Base-by-base conservation (phyloP, 2,888 invertebrate species). In the Gymnocheta viridis region DNA sequence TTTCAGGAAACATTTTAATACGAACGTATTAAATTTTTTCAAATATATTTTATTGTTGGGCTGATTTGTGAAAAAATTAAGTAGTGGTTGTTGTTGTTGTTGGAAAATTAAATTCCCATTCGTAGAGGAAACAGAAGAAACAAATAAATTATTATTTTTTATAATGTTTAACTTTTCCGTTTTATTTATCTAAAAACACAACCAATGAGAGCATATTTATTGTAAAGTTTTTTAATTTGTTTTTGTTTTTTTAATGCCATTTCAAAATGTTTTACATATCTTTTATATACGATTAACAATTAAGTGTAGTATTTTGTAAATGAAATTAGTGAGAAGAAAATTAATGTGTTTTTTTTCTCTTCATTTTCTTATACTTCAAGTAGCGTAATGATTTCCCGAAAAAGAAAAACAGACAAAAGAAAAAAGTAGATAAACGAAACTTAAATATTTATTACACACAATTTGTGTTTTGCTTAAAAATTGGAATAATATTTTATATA, bases 181-280 rank as follows among this genome's bases (percentile, higher is more conserved):
- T 83, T 69, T 82, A 67, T 85, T 86, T 92, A 87, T 87, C 88
- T 91, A 90, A 90, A 91, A 91, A 91, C 91, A 91, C 92, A 92
- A 91, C 91, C 92, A 90, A 91, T 91, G 92, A 91, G 92, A 92
- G 92, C 91, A 91, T 91, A 88, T 89, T 79, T 87, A 87, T 87
- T 86, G 86, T 88, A 72, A 86, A 81, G 77, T 84, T 80, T 82
- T 86, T 83, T 77, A 76, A 76, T 85, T 80, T 82, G 66, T 78
- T 85, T 76, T 76, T 66, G 85, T 38, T 41, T 41, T 41, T 44
- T 85, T 78, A 66, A 56, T 76, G 83, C 66, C 56, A 56, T 78
- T 72, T 80, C 58, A 44, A 67, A 77, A 56, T 47, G 54, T 64
- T 41, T 83, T 81, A 32, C 10, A 60, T 29, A 12, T 80, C 14